Percentiles rank a stretch among this genome's conserved stretches.
phyloP scores from a whole-genome alignment of 2,888 invertebrate species.

The Cinara cedri region DNA sequence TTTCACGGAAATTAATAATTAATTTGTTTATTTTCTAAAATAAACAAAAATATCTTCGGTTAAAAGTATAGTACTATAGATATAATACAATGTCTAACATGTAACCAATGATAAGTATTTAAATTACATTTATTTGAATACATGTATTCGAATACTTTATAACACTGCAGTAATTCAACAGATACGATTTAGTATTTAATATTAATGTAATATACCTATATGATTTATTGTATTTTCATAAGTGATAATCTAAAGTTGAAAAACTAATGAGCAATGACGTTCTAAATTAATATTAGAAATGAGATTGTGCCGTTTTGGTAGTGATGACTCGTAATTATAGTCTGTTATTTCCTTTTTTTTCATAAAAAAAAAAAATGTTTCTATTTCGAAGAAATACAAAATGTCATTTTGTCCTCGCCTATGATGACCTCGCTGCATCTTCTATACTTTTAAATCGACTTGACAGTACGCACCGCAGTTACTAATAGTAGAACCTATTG shows the following conservation, averaged over 20 bases:
- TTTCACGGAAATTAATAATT: too few species aligned
- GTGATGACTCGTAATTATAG: background rate
- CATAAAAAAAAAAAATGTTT: slow-evolving; percentile 9
- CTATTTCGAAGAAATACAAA: background rate
- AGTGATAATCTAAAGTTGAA: background rate
- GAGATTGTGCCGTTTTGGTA: background rate
- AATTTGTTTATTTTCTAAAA: too few species aligned
- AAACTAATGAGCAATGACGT: background rate
- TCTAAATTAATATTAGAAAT: background rate
- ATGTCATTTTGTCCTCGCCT: slow-evolving; percentile 49
- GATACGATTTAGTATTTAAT: background rate
- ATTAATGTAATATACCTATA: background rate
- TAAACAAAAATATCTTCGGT: too few species aligned
- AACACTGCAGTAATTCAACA: background rate
- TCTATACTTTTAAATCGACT: slow-evolving; percentile 34
- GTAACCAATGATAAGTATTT: background rate
- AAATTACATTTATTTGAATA: background rate
- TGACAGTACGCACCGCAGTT: background rate
- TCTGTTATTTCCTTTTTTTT: background rate
- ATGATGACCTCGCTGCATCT: slow-evolving; percentile 29
- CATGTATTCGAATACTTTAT: background rate
- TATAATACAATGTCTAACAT: background rate
- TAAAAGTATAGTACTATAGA: background rate
- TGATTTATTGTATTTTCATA: background rate
- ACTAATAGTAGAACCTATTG: slow-evolving; percentile 22